phyloP scores from a whole-genome alignment of 2,113 vertebrate genomes.

The Syngnathus typhle region DNA sequence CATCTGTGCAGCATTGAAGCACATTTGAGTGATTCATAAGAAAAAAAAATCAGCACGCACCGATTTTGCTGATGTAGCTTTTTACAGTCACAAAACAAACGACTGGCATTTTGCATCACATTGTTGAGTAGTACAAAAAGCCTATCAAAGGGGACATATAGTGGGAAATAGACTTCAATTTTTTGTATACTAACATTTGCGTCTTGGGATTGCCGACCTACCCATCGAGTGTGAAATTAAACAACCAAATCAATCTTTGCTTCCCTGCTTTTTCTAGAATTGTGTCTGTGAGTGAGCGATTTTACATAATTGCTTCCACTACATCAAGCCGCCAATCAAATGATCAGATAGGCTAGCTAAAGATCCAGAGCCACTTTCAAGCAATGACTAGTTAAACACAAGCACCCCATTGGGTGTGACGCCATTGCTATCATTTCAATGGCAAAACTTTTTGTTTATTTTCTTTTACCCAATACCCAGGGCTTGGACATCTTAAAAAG shows the following conservation, averaged over 20 bases:
- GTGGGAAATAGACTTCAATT: neutral
- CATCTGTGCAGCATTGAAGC: neutral
- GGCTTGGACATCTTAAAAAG: neutral
- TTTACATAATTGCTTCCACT: too few relatives aligned
- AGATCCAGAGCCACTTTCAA: too few relatives aligned
- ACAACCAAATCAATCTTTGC: too few relatives aligned
- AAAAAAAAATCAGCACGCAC: neutral
- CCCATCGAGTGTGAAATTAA: neutral
- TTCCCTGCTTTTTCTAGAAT: too few relatives aligned
- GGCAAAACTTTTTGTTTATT: neutral
- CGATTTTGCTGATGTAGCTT: neutral
- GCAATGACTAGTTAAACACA: too few relatives aligned
- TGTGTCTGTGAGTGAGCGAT: too few relatives aligned
- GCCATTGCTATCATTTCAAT: too few relatives aligned
- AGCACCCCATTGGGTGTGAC: too few relatives aligned
- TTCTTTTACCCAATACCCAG: neutral
- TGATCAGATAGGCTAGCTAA: too few relatives aligned
- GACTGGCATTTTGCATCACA: neutral
- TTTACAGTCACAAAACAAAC: neutral
- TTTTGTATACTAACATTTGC: neutral
- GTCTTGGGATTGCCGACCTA: neutral
- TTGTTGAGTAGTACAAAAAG: neutral
- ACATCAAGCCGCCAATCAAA: too few relatives aligned
- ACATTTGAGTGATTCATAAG: neutral
- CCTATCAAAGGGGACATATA: neutral